phyloP scores from a whole-genome alignment of 2,797 vertebrate species.

The Novumbra hubbsi region DNA sequence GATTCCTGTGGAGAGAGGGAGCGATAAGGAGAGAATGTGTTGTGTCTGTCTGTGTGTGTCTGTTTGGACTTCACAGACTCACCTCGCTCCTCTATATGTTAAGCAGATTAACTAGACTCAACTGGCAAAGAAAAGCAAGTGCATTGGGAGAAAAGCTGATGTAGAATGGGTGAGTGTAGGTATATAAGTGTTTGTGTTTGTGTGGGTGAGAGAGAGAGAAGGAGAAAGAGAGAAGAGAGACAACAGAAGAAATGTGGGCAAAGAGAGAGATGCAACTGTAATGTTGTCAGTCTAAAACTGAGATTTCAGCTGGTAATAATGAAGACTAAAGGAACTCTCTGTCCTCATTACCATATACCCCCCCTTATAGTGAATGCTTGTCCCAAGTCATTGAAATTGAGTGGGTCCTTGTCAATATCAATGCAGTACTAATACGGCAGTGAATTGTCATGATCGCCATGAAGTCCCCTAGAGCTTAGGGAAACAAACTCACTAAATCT shows the following conservation, averaged over 20 bases:
- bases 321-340: neutral
- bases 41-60: slow-evolving; percentile 12
- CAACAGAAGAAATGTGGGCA: neutral
- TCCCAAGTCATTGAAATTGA: neutral
- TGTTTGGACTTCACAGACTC: too few species aligned
- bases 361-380: neutral
- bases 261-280: neutral
- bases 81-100: too few species aligned
- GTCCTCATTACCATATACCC: neutral
- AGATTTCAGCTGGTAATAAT: neutral
- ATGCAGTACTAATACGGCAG: neutral
- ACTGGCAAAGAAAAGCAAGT: too few species aligned
- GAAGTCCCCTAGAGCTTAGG: neutral
- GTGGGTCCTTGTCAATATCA: neutral
- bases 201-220: neutral
- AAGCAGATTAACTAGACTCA: too few species aligned
- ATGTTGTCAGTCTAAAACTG: neutral
- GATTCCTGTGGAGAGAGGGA: slow-evolving; percentile 50
- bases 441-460: neutral
- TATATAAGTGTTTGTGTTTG: neutral
- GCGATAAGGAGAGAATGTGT: neutral
- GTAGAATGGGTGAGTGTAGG: neutral
- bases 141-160: too few species aligned
- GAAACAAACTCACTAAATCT: neutral
- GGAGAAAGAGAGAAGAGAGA: neutral